These are phyloP conservation scores for Sarcophaga subvicina DNA, from an alignment of 2,888 invertebrate species.

Conservation along the genomic window DNA sequence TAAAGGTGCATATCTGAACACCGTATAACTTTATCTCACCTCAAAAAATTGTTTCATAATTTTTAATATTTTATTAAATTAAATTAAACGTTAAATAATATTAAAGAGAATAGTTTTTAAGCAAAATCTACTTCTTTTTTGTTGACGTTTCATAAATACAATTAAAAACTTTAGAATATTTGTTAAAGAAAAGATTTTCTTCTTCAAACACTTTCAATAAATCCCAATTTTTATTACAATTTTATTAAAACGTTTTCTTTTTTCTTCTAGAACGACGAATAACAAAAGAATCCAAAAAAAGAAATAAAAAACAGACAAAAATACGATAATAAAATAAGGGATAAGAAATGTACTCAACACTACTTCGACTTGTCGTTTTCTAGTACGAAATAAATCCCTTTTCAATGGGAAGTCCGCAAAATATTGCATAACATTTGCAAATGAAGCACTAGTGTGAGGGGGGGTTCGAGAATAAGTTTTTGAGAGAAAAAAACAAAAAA, in stretches of 20 bases:
- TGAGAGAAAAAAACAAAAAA: conserved; percentile 10
- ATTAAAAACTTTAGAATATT: conserved; percentile 33
- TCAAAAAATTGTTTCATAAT: too few species aligned
- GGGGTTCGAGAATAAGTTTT: conserved; percentile 22
- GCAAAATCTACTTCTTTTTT: background rate
- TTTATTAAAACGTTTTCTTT: background rate
- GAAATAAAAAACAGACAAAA: conserved; percentile 34
- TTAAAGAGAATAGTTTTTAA: background rate
- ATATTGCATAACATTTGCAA: conserved; percentile 3
- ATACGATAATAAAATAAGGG: conserved; percentile 43
- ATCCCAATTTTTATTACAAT: conserved; percentile 33
- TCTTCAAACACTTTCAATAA: conserved; percentile 59
- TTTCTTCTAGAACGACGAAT: background rate
- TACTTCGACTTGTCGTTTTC: conserved; percentile 4
- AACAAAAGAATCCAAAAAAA: conserved; percentile 7
- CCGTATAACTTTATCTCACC: too few species aligned
- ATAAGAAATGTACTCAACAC: conserved; percentile 58
- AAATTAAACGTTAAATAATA: background rate
- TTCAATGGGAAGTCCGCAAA: conserved; percentile 45
- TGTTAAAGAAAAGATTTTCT: conserved; percentile 57
- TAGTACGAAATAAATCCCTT: conserved; percentile 55
- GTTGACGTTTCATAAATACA: background rate
- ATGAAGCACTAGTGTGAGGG: background rate
- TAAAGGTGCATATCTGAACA: too few species aligned
- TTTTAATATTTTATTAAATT: too few species aligned